Conservation (phyloP, 2,113 vertebrate species). For the Gymnobelideus leadbeateri region DNA sequence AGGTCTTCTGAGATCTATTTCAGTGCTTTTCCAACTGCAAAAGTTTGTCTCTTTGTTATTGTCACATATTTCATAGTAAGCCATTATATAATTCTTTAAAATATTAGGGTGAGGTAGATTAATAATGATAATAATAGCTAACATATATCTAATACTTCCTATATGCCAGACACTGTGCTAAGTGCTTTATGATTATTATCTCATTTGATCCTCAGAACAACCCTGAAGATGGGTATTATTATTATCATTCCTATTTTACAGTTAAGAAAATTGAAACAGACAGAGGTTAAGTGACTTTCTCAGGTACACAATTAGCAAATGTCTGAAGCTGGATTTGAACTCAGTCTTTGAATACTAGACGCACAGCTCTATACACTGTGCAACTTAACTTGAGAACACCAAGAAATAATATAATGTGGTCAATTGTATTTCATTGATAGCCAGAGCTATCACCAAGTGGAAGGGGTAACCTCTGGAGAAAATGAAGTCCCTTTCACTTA, state of each 20-base stretch:
- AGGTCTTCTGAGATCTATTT: not conserved
- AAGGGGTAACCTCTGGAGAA: not conserved
- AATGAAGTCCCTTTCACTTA: not conserved
- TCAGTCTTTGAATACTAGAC: not conserved
- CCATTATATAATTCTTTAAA: fast-evolving
- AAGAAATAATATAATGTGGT: not conserved
- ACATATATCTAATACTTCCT: not conserved
- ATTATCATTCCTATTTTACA: not conserved
- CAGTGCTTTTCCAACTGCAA: not conserved
- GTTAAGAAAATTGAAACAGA: not conserved
- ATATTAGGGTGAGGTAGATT: not conserved
- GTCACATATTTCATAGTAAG: fast-evolving
- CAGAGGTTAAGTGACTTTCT: not conserved
- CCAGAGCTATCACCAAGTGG: not conserved
- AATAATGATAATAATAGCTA: not conserved
- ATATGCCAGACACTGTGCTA: not conserved
- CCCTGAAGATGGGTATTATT: not conserved
- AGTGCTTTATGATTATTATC: not conserved
- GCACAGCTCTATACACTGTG: not conserved
- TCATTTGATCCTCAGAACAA: not conserved
- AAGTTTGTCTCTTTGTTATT: not conserved
- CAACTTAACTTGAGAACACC: not conserved
- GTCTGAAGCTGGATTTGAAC: not conserved
- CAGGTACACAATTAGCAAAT: not conserved
- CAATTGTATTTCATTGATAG: not conserved